These are phyloP conservation scores for Charina bottae DNA, from an alignment of 2,113 vertebrate species.

Conservation along the genomic window DNA sequence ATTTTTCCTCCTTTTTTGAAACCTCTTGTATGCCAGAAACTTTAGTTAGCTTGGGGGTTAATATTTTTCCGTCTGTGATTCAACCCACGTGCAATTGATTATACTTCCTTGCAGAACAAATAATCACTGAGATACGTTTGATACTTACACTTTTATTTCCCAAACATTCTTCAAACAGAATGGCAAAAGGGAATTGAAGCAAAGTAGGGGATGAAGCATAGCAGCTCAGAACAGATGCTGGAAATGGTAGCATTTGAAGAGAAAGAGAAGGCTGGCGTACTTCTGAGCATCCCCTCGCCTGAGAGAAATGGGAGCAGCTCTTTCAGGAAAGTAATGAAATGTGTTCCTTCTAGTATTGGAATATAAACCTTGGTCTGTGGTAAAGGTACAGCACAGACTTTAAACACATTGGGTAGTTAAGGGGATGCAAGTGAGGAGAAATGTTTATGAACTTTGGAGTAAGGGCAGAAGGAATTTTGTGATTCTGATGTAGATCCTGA, in stretches of 20 bases:
- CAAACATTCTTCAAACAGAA: background rate
- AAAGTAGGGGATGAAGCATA: background rate
- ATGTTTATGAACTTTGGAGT: too few relatives aligned
- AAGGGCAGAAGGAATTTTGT: background rate
- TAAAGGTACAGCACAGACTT: background rate
- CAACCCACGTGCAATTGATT: background rate
- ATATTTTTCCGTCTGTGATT: background rate
- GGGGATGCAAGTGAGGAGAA: background rate
- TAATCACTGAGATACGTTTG: background rate
- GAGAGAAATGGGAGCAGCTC: background rate
- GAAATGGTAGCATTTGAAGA: background rate
- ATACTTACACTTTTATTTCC: background rate
- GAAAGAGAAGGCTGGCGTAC: background rate
- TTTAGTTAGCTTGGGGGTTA: background rate
- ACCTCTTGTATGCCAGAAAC: background rate
- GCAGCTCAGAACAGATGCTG: too few relatives aligned
- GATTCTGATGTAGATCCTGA: background rate
- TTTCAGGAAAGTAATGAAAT: background rate
- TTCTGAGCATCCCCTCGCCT: background rate
- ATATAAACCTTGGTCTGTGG: background rate
- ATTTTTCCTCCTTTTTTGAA: background rate
- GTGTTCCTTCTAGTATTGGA: background rate
- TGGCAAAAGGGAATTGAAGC: background rate
- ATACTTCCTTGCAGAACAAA: background rate
- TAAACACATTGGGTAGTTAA: background rate